A percentile compares a stretch with the other conserved stretches of the same genome.
Evolutionary conservation across 2,113 vertebrate species (phyloP).

Genomic region (Odobenus rosmarus): DNA sequence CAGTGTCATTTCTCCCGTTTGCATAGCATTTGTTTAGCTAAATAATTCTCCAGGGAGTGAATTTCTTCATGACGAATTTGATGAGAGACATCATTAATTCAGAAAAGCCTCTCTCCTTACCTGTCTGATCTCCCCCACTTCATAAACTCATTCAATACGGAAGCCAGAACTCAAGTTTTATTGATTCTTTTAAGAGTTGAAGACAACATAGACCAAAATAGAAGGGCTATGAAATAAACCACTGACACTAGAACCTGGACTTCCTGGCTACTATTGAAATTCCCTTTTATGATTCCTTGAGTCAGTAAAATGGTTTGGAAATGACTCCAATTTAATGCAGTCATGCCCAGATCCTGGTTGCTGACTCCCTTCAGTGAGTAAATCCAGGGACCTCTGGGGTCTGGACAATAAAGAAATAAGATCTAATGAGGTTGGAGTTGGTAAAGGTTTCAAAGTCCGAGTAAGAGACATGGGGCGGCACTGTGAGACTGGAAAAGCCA

Average conservation of each 20-base stretch:
- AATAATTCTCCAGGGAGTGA: background rate
- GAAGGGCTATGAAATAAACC: background rate
- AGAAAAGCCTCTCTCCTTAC: background rate
- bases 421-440: background rate
- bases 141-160: background rate
- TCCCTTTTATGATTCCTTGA: background rate
- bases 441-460: background rate
- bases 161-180: background rate
- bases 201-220: background rate
- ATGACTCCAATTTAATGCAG: background rate
- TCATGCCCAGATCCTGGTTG: background rate
- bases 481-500: background rate
- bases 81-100: background rate
- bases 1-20: conserved; percentile 17
- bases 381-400: too few relatives aligned
- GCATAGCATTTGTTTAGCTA: conserved; percentile 4
- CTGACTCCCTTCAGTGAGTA: background rate
- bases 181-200: background rate
- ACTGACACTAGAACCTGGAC: background rate
- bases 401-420: background rate
- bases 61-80: background rate
- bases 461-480: fast-evolving
- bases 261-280: background rate
- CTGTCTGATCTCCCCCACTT: background rate
- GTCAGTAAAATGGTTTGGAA: background rate